Conservation (phyloP, 2,797 vertebrate genomes). For the Cryptoblepharus egeriae region DNA sequence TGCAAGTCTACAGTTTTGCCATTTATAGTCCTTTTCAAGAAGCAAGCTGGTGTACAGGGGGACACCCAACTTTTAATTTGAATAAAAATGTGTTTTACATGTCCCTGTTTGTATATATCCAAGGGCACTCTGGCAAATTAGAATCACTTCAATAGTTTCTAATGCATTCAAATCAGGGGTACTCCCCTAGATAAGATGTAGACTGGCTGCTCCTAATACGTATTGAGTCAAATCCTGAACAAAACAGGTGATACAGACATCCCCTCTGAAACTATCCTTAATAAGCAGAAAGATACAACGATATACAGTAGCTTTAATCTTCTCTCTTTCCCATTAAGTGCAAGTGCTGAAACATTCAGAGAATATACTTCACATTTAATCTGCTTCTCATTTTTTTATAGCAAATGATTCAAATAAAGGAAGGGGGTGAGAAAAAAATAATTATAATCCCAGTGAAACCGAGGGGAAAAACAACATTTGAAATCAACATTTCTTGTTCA, state of each 20-base stretch:
- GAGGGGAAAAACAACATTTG: slow-evolving; percentile 50
- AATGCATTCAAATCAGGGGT: no score
- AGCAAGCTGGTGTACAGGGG: background rate
- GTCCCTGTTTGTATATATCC: no score
- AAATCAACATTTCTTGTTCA: slow-evolving; percentile 57
- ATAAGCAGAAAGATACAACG: slow-evolving; percentile 36
- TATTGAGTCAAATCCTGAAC: background rate
- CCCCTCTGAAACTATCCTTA: slow-evolving; percentile 38
- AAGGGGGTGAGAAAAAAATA: slow-evolving; percentile 47
- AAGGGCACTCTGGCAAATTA: background rate
- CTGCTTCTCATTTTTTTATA: slow-evolving; percentile 49
- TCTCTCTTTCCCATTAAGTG: slow-evolving; percentile 35
- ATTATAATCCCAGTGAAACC: slow-evolving; percentile 59
- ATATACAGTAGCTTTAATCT: slow-evolving; percentile 51
- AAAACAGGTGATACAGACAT: background rate
- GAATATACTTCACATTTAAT: slow-evolving; percentile 48
- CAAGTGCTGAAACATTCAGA: slow-evolving; percentile 48
- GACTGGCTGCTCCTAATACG: background rate
- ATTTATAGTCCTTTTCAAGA: no score
- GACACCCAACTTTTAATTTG: background rate
- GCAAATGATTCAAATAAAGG: slow-evolving; percentile 54
- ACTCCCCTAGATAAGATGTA: no score
- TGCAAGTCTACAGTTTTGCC: no score
- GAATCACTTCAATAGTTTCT: background rate
- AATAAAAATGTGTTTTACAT: background rate